Percentiles rank a stretch among this genome's conserved stretches.
Conservation (phyloP, 2,888 invertebrate genomes). For the Drosophila conformis region DNA sequence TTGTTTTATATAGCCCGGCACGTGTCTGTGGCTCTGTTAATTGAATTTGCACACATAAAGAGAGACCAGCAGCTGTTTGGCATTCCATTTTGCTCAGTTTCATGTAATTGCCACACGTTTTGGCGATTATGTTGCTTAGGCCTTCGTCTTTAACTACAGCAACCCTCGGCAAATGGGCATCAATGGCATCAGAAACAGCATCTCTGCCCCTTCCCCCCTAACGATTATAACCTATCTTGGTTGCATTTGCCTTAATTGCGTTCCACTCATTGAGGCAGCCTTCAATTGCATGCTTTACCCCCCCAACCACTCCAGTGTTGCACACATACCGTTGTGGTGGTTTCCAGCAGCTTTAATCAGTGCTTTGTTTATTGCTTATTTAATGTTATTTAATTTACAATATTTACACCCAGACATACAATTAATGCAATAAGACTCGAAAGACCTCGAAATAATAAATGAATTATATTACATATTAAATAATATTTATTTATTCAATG, state of each 20-base stretch:
- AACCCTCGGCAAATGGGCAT: not conserved
- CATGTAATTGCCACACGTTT: conserved; percentile 78
- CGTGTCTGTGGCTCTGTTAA: conserved; percentile 60
- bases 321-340: not conserved
- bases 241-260: conserved; percentile 62
- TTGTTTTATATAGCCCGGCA: conserved; percentile 60
- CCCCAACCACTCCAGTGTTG: not conserved
- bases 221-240: conserved; percentile 15
- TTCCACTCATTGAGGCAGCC: conserved; percentile 26
- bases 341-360: conserved; percentile 12
- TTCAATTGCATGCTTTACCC: conserved; percentile 33
- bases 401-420: not conserved
- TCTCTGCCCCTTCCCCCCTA: not conserved
- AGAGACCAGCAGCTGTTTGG: conserved; percentile 62
- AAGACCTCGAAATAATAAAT: not conserved
- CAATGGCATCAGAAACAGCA: conserved; percentile 7
- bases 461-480: conserved; percentile 2
- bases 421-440: not conserved
- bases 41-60: conserved; percentile 60
- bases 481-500: conserved; percentile 8
- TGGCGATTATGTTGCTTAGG: conserved; percentile 76
- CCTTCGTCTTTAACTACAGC: conserved; percentile 42
- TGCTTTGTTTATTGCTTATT: conserved; percentile 34
- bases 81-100: conserved; percentile 71
- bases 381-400: conserved; percentile 37